Base-by-base conservation (phyloP, 1,140 invertebrate genomes). In the Rhynchophorus ferrugineus region DNA sequence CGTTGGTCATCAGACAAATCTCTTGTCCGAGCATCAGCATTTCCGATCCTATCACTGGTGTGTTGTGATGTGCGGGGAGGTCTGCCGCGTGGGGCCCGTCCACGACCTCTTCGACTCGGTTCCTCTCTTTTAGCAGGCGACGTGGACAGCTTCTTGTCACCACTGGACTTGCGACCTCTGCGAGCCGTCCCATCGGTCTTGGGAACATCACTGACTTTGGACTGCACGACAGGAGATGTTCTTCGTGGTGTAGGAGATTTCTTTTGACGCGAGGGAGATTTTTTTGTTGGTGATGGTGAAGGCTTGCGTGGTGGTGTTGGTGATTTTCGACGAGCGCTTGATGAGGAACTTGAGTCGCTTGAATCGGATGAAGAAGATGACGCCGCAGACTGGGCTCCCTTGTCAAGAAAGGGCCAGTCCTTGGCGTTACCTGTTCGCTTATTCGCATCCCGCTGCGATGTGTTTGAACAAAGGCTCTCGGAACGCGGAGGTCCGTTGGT, bases 31-130 rank as follows among this genome's bases (percentile, higher is more conserved):
- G 74, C 65, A 75, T 76, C 70, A 80, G 69, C 73, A 74, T 75
- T 75, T 79, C 76, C 71, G 78, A 77, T 66, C 75, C 79, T 69
- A 79, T 77, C 72, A 79, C 76, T 66, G 62, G 74, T 66, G 69
- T 75, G 65, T 68, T 54, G 38, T 61, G 70, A 45, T 59, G 68
- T 38, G 37, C 49, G 66, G 68, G 74, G 55, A 24, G 45, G 55
- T 52, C 61, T 46, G 9, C 56, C 59, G 57, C 62, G 52, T 39
- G 58, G 14, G 41, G 61, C 49, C 48, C 59, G 41, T 38, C 61
- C 61, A 55, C 58, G 54, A 8, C 57, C 61, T 56, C 62, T 43
- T 45, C 38, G 39, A 59, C 54, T 37, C 20, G 44, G 49, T 64
- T 67, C 59, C 61, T 65, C 64, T 63, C 63, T 61, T 56, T 65